Evolutionary conservation across 2,888 invertebrate species (phyloP).

Genomic region (Merodon equestris): DNA sequence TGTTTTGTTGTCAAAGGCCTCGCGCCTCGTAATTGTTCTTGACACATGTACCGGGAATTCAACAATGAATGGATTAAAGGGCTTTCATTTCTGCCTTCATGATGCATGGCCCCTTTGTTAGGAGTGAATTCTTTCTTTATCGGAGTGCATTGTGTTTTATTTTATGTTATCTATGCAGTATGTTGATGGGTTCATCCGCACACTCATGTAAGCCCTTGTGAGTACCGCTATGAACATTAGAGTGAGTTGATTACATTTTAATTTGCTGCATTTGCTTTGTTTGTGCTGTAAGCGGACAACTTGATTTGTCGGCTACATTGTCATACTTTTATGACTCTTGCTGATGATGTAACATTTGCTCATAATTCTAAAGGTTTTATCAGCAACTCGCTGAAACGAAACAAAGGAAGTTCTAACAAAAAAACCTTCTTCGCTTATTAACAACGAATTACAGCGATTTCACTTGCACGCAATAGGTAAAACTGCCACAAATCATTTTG

Average conservation of each 20-base stretch:
- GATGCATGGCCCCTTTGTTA: constrained; percentile 4
- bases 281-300: not conserved
- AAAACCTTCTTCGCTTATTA: too few relatives aligned
- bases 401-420: too few relatives aligned
- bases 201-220: constrained; percentile 3
- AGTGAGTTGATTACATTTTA: constrained; percentile 27
- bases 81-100: constrained; percentile 16
- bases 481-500: too few relatives aligned
- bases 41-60: constrained; percentile 30
- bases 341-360: too few relatives aligned
- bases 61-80: not conserved
- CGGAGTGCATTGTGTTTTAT: constrained; percentile 26
- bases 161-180: not conserved
- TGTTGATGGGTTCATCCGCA: too few relatives aligned
- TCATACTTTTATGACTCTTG: too few relatives aligned
- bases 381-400: too few relatives aligned
- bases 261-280: constrained; percentile 22
- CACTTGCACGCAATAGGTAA: too few relatives aligned
- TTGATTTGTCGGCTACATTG: too few relatives aligned
- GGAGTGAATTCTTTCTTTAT: constrained; percentile 10
- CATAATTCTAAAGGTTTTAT: too few relatives aligned
- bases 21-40: constrained; percentile 46
- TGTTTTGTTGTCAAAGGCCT: constrained; percentile 54
- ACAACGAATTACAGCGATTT: too few relatives aligned
- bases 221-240: constrained; percentile 28